phyloP scores from a whole-genome alignment of 2,113 vertebrate species.

The Laticauda colubrina region DNA sequence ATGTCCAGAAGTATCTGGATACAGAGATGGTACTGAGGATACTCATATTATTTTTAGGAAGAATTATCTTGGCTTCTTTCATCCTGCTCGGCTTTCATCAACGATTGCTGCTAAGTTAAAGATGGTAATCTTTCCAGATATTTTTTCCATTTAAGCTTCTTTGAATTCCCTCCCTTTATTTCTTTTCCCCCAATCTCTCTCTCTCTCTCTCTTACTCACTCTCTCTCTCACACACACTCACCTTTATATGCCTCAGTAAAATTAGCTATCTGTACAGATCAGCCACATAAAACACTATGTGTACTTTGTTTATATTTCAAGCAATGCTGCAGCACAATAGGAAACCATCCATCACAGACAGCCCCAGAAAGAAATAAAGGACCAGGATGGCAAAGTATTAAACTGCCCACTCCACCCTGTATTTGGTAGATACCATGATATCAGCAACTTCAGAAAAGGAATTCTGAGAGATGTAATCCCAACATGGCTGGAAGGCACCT shows the following conservation, averaged over 20 bases:
- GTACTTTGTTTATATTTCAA: not conserved
- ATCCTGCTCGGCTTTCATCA: not conserved
- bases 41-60: not conserved
- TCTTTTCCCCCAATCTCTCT: not conserved
- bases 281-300: not conserved
- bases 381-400: not conserved
- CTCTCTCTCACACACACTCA: not conserved
- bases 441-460: not conserved
- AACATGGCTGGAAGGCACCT: not conserved
- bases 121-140: not conserved
- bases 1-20: not conserved
- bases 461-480: not conserved
- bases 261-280: not conserved
- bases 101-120: not conserved
- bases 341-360: not conserved
- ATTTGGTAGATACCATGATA: not conserved
- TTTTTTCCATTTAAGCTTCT: not conserved
- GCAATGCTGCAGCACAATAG: not conserved
- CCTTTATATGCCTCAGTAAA: not conserved
- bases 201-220: not conserved
- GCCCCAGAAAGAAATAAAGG: not conserved
- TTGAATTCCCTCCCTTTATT: not conserved
- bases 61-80: not conserved
- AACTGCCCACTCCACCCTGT: not conserved
- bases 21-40: not conserved